Percentiles rank a stretch among this genome's conserved stretches.
phyloP scores from a whole-genome alignment of 2,113 vertebrate species.

The Indri indri region DNA sequence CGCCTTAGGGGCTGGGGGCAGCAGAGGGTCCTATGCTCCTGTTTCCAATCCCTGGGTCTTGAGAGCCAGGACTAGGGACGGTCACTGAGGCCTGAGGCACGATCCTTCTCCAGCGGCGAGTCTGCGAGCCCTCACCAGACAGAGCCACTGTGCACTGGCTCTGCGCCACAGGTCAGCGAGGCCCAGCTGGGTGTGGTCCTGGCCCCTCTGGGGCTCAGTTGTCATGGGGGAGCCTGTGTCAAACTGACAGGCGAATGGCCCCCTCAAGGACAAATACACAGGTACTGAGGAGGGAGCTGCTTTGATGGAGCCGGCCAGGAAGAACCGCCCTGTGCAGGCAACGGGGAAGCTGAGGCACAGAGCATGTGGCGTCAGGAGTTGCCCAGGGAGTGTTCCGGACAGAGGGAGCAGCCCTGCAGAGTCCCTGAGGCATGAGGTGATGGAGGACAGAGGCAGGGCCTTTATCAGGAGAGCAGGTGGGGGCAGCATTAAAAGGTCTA shows the following conservation, averaged over 20 bases:
- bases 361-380: neutral
- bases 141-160: neutral
- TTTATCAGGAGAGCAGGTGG: neutral
- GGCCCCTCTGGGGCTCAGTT: neutral
- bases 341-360: neutral
- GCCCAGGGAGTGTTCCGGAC: neutral
- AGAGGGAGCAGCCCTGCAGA: neutral
- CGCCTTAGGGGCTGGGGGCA: neutral
- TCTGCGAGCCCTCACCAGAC: neutral
- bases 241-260: neutral
- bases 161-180: neutral
- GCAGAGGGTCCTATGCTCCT: neutral
- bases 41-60: too few relatives aligned
- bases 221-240: neutral
- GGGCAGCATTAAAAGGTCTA: neutral
- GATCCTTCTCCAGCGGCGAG: neutral
- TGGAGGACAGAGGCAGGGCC: neutral
- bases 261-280: neutral
- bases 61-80: neutral
- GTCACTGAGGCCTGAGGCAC: neutral
- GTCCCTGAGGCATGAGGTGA: neutral
- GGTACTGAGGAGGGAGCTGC: neutral
- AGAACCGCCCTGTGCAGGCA: neutral
- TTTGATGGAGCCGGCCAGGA: neutral
- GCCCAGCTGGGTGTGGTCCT: too few relatives aligned